A percentile compares a stretch with the other conserved stretches of the same genome.
phyloP scores from a whole-genome alignment of 2,888 invertebrate genomes.

The Tenthredo mesomela region DNA sequence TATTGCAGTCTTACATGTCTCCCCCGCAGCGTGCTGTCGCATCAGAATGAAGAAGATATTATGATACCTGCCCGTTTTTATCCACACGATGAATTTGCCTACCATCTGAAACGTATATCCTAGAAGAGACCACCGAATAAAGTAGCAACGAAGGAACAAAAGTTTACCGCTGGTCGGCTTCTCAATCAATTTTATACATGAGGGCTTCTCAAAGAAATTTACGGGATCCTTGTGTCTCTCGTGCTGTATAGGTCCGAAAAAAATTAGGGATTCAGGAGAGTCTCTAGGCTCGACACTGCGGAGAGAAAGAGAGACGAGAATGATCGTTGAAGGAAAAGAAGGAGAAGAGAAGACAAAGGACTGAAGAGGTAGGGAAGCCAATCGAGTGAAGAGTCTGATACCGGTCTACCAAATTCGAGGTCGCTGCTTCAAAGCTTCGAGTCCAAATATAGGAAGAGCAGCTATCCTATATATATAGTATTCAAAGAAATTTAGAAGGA shows the following conservation, averaged over 20 bases:
- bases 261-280: slow-evolving; percentile 16
- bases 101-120: background rate
- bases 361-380: background rate
- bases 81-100: background rate
- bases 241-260: background rate
- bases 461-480: slow-evolving; percentile 2
- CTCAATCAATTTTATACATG: slow-evolving; percentile 47
- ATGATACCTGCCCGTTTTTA: background rate
- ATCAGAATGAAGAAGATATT: slow-evolving; percentile 8
- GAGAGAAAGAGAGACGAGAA: background rate
- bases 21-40: background rate
- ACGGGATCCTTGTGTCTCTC: slow-evolving; percentile 34
- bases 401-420: slow-evolving; percentile 41
- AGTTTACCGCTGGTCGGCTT: slow-evolving; percentile 11
- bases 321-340: background rate
- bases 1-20: slow-evolving; percentile 26
- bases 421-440: slow-evolving; percentile 30
- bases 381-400: slow-evolving; percentile 46
- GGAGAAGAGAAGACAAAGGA: slow-evolving; percentile 41
- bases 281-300: background rate
- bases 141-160: slow-evolving; percentile 15
- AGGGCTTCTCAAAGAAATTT: slow-evolving; percentile 35
- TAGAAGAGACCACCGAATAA: background rate
- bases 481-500: slow-evolving; percentile 5
- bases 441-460: slow-evolving; percentile 24